These are phyloP conservation scores for Echinometra lucunter DNA, from an alignment of 53 echinoderm and acorn worm genomes.

Conservation along the genomic window DNA sequence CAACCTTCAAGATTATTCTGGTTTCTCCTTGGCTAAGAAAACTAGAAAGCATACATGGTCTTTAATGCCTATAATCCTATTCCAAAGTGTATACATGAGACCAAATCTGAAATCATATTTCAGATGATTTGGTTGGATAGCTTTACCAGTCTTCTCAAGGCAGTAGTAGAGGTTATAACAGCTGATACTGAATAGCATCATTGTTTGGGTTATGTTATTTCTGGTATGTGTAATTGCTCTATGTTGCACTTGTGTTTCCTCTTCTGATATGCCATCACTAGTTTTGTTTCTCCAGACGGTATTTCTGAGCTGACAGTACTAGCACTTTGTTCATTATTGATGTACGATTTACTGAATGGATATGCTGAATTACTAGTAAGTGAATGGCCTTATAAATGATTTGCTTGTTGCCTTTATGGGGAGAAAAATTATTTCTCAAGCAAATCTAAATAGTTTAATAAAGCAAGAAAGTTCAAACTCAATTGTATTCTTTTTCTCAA, in stretches of 20 bases:
- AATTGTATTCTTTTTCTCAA: too few relatives aligned
- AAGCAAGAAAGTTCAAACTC: too few relatives aligned
- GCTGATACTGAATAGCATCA: conserved; percentile 52
- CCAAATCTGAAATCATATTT: conserved; percentile 5
- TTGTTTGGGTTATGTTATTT: conserved; percentile 64
- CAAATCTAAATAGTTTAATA: too few relatives aligned
- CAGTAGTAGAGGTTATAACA: not conserved
- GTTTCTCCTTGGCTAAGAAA: not conserved
- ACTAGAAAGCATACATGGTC: not conserved
- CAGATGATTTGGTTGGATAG: not conserved
- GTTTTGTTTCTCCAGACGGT: conserved; percentile 21
- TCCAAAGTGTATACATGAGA: not conserved
- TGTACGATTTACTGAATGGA: not conserved
- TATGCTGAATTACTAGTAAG: not conserved
- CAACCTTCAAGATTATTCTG: not conserved
- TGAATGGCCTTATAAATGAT: not conserved
- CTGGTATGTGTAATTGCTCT: conserved; percentile 67
- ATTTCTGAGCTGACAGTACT: not conserved
- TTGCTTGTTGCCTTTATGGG: too few relatives aligned
- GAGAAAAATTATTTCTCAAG: too few relatives aligned
- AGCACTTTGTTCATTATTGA: not conserved
- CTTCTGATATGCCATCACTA: not conserved
- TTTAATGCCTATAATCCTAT: not conserved
- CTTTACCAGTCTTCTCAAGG: not conserved
- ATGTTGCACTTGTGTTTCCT: conserved; percentile 51